Base-by-base conservation (phyloP, 2,888 invertebrate species). In the Macrosiphum euphorbiae region DNA sequence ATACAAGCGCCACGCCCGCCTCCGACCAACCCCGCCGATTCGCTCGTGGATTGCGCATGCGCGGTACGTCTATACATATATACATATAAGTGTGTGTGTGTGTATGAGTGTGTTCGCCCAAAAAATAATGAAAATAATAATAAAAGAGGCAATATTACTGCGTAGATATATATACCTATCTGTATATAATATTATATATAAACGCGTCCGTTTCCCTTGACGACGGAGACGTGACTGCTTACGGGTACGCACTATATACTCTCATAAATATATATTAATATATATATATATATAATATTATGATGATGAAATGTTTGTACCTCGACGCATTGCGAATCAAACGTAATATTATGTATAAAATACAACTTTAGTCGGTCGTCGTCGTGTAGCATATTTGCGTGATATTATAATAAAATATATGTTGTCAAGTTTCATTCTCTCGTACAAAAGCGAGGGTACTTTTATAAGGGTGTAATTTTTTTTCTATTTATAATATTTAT, bases 1-100 rank as follows among this genome's bases (percentile, higher is more conserved):
- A 78, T 78, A 78, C 78, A 84, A 55, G 92, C 44, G 94, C 90
- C 94, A 94, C 94, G 94, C 94, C 94, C 67, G 94, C 90, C 87
- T 47, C 5, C 85, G 35, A 47, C 61, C 87, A 92, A 92, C 92
- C 92, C 89, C 58, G 44, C 89, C 55, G 88, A 52, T 58, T 52
- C 58, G 41, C 50, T 26, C 35, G 67, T 50, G 26, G 58, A 28
- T 44, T 16, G 50, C 50, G 61, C 44, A 41, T 67, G 67, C 55
- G 88, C 92, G n/a, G 20, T 78, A 78, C 20, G 78, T 20, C 20
- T 78, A 7, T 78, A 67, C 35, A 35, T 78, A 35, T 78, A n/a
- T 67, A 16, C 26, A 0, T 20, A 2, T 16, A 35, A 13, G 28
- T 84, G 84, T 7, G 55, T 55, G 24, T 55, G 55, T 55, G 41